Evolutionary conservation across 2,113 vertebrate species (phyloP), one percentile per base, ranked within the genome.

Genomic region (Bombycilla garrulus): DNA sequence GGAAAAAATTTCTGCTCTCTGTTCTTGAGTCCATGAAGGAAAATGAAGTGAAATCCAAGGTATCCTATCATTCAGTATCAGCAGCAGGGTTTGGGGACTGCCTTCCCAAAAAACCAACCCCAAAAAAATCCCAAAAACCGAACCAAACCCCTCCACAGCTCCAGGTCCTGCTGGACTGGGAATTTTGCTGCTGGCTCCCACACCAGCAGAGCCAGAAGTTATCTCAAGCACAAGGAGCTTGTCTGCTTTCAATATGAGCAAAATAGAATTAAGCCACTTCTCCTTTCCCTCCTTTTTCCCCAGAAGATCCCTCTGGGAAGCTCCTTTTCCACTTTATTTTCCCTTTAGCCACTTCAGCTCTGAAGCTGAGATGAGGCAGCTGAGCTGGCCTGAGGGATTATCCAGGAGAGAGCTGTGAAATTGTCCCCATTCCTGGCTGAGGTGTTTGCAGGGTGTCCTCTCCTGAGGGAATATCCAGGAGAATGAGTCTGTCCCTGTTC

Each of bases 31-130:
- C 28, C 51, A 29, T 57, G 40, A 65, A 61, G 54, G 40, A 45
- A 7, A 45, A 28, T 3, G 10, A 71, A 44, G 61, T 13, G 11
- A 23, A 22, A 44, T 61, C 38, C 8, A 8, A 7, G 4, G 2
- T 25, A 6, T 44, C 26, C 25, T 12, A 9, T 28, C 26, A 15
- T 66, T 50, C 31, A 64, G 3, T 6, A 31, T 31, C 35, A 74
- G 12, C 29, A 94, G 23, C 35, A 51, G 10, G 51, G 2, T 45
- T 82, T 62, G 51, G 70, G 51, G 72, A 33, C 4, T 38, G 35
- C 5, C 5, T 69, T 3, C 12, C 21, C 7, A 2, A 33, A 69
- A 69, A 71, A 5, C 3, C 26, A 33, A 38, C n/a, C 1, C 12
- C 53, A 69, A 35, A n/a, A n/a, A n/a, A n/a, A n/a, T n/a, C n/a